Evolutionary conservation across 2,888 invertebrate genomes (phyloP), one percentile per base, ranked within the genome.

Genomic region (Xylophagus ater): DNA sequence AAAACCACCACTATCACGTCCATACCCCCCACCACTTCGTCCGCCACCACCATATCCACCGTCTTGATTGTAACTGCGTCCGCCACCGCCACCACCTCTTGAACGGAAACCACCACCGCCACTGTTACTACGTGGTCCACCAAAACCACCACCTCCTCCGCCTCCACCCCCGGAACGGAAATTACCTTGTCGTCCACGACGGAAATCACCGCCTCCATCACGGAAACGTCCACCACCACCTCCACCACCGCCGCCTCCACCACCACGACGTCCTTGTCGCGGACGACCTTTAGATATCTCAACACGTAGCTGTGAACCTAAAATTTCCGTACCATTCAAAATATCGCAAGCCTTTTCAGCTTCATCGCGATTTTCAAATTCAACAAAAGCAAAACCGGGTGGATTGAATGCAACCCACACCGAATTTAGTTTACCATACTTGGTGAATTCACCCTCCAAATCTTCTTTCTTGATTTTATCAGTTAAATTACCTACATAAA

Each of bases 341-440:
- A 79, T 81, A 48, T 64, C 62, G 68, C 88, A 87, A 47, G 90
- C 90, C 57, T 83, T 79, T 62, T 88, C 86, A 25, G 90, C 90
- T 68, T 90, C 89, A 59, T 81, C 80, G 63, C 79, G 76, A 67
- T 82, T 85, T 62, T 82, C 80, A 67, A 88, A 92, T 69, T 90
- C 89, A 63, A 90, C 85, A 71, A 90, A 90, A 48, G 89, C 90
- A 68, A 90, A 92, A 57, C 90, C 89, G 51, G 89, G 89, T 51
- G 90, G 90, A 68, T 90, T 89, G 65, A 89, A 84, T 51, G 90
- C 89, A 53, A 65, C 87, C 89, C 89, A 90, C 49, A 89, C 88
- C 53, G 84, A 85, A 69, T 85, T 87, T 52, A 90, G 72, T 70
- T 88, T 88, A 53, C 90, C 90, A 66, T 81, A 90, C 69, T 88